Base-by-base conservation (phyloP, 2,888 invertebrate species). In the Myathropa florea region DNA sequence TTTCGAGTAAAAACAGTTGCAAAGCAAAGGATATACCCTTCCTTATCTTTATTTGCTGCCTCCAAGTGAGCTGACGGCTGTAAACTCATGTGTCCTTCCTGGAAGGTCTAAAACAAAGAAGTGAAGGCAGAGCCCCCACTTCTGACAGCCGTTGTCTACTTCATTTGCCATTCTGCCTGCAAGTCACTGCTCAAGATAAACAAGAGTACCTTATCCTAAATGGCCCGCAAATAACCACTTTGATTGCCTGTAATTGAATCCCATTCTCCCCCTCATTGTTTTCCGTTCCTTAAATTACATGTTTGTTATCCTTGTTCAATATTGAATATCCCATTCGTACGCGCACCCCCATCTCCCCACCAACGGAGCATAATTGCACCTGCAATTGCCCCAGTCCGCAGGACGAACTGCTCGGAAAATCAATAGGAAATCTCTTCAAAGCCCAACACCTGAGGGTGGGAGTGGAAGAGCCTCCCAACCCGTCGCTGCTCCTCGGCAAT, bases 171-270 rank as follows among this genome's bases (percentile, higher is more conserved):
- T 39, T 46, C 59, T 24, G 57, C 57, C 57, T 24, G 24, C 24
- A 18, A 61, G 26, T 61, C 21, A 26, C 10, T 24, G 33, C 2
- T n/a, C 64, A 59, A 6, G 53, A 33, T 24, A 67, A 80, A 46
- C 46, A 46, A n/a, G 14, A 63, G 46, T 36, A 30, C 28, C 21
- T 61, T 14, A 60, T 57, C 57, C 24, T 57, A 18, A 79, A 64
- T 65, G 36, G 33, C 30, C 61, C n/a, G 30, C 73, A 82, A 86
- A 77, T 70, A 72, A 75, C 28, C 64, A 39, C 82, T 63, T 39
- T 75, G 82, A 86, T 86, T 86, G 23, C 77, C 39, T 64, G 78
- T 86, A 86, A 86, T 86, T 86, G 85, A 86, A 86, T 63, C 77
- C 72, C 46, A 70, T 46, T 68, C 61, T 33, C 64, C 59, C 57